Conservation (phyloP, 1,140 invertebrate genomes). For the Caenorhabditis latens region DNA sequence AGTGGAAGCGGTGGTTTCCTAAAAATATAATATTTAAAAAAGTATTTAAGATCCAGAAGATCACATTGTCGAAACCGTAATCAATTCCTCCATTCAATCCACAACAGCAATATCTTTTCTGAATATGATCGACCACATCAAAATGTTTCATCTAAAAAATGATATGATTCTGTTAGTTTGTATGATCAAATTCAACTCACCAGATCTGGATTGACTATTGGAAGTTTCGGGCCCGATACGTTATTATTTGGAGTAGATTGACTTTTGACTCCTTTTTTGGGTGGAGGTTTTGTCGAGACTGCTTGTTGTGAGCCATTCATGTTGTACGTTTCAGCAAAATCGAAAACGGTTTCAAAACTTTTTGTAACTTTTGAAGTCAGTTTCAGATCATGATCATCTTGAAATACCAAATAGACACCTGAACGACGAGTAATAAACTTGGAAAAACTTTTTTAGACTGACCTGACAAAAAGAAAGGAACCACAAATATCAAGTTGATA, state of each 20-base stretch:
- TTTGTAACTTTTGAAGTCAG: neutral
- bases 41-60: neutral
- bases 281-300: neutral
- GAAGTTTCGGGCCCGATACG: neutral
- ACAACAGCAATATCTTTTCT: conserved; percentile 31
- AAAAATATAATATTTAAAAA: neutral
- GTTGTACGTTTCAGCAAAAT: neutral
- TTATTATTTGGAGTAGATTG: neutral
- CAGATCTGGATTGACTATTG: neutral
- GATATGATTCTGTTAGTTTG: neutral
- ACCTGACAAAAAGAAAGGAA: conserved; percentile 11
- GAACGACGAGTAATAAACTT: no score
- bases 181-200: neutral
- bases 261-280: neutral
- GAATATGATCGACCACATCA: neutral
- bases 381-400: neutral
- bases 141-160: neutral
- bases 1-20: neutral
- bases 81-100: neutral
- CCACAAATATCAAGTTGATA: conserved; percentile 6
- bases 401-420: conserved; percentile 27
- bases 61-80: conserved; percentile 13
- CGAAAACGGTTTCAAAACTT: neutral
- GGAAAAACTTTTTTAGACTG: neutral
- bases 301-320: neutral